These are phyloP conservation scores for Drosophila kepulauana DNA, from an alignment of 1,140 invertebrate species.

Conservation along the genomic window DNA sequence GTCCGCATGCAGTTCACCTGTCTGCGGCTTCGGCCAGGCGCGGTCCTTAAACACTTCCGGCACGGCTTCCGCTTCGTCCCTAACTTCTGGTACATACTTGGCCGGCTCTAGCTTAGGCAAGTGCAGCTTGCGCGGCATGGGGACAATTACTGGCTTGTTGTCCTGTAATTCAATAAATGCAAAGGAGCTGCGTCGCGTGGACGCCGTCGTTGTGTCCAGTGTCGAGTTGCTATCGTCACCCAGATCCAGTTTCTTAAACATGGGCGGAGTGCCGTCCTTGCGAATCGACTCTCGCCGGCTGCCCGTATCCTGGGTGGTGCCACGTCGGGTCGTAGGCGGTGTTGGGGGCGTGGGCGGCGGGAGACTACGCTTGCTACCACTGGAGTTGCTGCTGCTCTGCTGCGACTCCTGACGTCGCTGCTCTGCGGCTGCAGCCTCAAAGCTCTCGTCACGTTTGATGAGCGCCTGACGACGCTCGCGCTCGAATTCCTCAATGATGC, in stretches of 20 bases:
- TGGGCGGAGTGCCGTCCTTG: constrained; percentile 70
- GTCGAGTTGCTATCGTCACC: constrained; percentile 48
- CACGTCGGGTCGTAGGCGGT: constrained; percentile 34
- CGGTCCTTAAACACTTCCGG: constrained; percentile 76
- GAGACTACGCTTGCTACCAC: constrained; percentile 63
- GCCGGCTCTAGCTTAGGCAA: constrained; percentile 61
- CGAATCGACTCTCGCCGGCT: constrained; percentile 39
- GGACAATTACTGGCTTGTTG: constrained; percentile 77
- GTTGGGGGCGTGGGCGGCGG: constrained; percentile 53
- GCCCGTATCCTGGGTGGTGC: constrained; percentile 59
- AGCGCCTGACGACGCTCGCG: constrained; percentile 69
- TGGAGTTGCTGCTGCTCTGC: constrained; percentile 73
- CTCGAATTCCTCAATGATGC: constrained; percentile 75
- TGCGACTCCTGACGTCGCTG: constrained; percentile 61
- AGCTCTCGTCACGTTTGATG: constrained; percentile 72
- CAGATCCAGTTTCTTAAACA: constrained; percentile 75
- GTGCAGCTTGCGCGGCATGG: constrained; percentile 76
- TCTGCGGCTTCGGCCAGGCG: constrained; percentile 73
- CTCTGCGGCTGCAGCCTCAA: constrained; percentile 63
- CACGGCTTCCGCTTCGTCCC: constrained; percentile 57
- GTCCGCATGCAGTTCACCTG: constrained; percentile 14
- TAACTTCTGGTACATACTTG: constrained; percentile 55
- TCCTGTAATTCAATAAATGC: constrained; percentile 83
- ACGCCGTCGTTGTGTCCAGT: constrained; percentile 61
- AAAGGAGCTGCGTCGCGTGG: constrained; percentile 79